Conservation (phyloP, 2,888 invertebrate species). For the Eugnorisma glareosa region DNA sequence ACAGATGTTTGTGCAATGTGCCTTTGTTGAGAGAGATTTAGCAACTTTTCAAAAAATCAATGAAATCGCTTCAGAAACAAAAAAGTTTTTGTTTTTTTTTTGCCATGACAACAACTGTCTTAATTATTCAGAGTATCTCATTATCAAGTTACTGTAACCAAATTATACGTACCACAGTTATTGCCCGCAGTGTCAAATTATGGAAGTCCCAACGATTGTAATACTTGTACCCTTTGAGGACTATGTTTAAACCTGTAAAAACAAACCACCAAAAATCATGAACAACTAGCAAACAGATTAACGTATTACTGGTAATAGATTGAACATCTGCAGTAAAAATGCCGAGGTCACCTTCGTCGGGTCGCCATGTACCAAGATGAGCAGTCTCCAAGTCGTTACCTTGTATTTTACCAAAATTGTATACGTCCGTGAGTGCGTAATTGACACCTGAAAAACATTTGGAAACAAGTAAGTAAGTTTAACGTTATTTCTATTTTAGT, state of each 20-base stretch:
- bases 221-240: slow-evolving; percentile 80
- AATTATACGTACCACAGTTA: slow-evolving; percentile 79
- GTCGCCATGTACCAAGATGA: slow-evolving; percentile 76
- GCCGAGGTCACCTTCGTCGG: slow-evolving; percentile 68
- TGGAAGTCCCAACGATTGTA: slow-evolving; percentile 86
- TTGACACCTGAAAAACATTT: slow-evolving; percentile 67
- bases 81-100: not conserved
- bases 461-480: not conserved
- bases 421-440: slow-evolving; percentile 78
- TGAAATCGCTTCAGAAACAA: not conserved
- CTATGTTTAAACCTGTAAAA: slow-evolving; percentile 76
- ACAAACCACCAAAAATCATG: not conserved
- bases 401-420: slow-evolving; percentile 84
- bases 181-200: slow-evolving; percentile 83
- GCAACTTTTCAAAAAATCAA: not conserved
- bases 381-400: slow-evolving; percentile 79
- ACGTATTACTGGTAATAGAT: no score
- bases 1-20: not conserved
- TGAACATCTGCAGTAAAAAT: not conserved
- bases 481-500: not conserved
- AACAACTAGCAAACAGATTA: not conserved
- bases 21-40: not conserved
- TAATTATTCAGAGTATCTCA: not conserved
- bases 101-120: not conserved
- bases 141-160: not conserved